phyloP scores from a whole-genome alignment of 1,140 invertebrate genomes.

The Drosophila tsacasi region DNA sequence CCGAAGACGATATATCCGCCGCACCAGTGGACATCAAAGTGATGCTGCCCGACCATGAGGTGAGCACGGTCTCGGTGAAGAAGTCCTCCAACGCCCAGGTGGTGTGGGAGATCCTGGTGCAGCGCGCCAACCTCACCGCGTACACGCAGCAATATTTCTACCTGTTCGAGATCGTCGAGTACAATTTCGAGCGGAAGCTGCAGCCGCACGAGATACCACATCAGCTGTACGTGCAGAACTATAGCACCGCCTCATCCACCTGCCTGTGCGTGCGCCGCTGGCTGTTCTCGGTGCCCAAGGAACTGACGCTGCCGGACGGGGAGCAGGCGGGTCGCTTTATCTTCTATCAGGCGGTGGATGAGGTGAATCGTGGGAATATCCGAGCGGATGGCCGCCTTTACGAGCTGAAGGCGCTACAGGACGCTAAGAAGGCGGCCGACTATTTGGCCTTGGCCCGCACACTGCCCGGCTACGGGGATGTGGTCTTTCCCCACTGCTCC shows the following conservation, averaged over 20 bases:
- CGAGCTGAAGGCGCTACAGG: slow-evolving; percentile 97
- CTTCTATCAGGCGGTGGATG: slow-evolving; percentile 96
- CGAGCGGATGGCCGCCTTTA: slow-evolving; percentile 95
- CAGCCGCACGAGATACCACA: slow-evolving; percentile 97
- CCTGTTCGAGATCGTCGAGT: slow-evolving; percentile 99
- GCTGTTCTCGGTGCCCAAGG: slow-evolving; percentile 93
- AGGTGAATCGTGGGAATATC: slow-evolving; percentile 97
- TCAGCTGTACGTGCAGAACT: slow-evolving; percentile 99
- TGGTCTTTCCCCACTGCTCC: slow-evolving; percentile 97
- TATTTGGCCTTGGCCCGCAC: slow-evolving; percentile 94
- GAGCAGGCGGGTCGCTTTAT: slow-evolving; percentile 90
- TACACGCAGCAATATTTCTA: slow-evolving; percentile 96
- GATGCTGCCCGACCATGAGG: slow-evolving; percentile 92
- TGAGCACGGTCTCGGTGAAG: slow-evolving; percentile 96
- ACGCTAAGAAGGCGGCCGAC: slow-evolving; percentile 94
- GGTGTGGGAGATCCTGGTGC: slow-evolving; percentile 95
- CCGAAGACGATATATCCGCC: slow-evolving; percentile 93
- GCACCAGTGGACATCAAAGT: slow-evolving; percentile 97
- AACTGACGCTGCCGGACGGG: slow-evolving; percentile 89
- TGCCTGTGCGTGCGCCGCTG: slow-evolving; percentile 97
- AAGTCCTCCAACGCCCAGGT: slow-evolving; percentile 96
- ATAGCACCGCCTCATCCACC: slow-evolving; percentile 98
- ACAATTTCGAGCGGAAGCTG: slow-evolving; percentile 98
- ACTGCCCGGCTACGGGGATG: slow-evolving; percentile 95
- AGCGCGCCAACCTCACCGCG: slow-evolving; percentile 93